Evolutionary conservation across 2,888 invertebrate genomes (phyloP).

Genomic region (Biston stratarius): DNA sequence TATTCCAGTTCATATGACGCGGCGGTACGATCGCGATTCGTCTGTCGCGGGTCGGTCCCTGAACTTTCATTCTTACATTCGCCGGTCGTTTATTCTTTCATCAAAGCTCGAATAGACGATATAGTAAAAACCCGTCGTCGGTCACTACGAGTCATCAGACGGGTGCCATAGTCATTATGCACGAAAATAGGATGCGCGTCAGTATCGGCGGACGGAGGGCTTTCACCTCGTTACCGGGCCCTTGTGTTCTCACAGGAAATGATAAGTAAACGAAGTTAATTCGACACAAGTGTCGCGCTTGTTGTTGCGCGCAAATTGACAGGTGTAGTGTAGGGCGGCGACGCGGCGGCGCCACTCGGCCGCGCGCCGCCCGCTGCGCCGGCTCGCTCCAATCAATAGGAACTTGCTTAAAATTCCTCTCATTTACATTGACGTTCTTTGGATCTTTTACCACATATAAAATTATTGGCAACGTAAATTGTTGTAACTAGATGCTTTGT

Average conservation of each 20-base stretch:
- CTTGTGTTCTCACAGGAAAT: constrained; percentile 54
- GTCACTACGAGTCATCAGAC: constrained; percentile 21
- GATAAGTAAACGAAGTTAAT: constrained; percentile 80
- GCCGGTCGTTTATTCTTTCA: constrained; percentile 56
- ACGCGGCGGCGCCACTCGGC: constrained; percentile 51
- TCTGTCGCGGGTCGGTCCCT: constrained; percentile 70
- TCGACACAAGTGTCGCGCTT: constrained; percentile 64
- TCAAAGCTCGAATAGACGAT: constrained; percentile 47
- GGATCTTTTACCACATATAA: background rate
- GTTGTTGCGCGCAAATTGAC: constrained; percentile 61
- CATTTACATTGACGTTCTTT: constrained; percentile 40
- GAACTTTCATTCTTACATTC: constrained; percentile 73
- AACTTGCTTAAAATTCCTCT: constrained; percentile 23
- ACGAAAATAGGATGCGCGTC: constrained; percentile 26
- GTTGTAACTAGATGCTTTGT: too few species aligned
- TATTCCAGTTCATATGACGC: constrained; percentile 83
- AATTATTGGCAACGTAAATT: background rate
- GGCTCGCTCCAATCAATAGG: constrained; percentile 38
- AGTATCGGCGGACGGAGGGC: constrained; percentile 33
- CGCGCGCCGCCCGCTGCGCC: constrained; percentile 47
- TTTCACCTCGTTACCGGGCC: constrained; percentile 61
- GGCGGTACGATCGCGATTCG: constrained; percentile 73
- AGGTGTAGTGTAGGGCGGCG: constrained; percentile 43
- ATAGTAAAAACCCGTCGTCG: constrained; percentile 25
- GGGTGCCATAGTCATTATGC: constrained; percentile 14